These are phyloP conservation scores for Baccha elongata DNA, from an alignment of 2,888 invertebrate species.

Conservation along the genomic window DNA sequence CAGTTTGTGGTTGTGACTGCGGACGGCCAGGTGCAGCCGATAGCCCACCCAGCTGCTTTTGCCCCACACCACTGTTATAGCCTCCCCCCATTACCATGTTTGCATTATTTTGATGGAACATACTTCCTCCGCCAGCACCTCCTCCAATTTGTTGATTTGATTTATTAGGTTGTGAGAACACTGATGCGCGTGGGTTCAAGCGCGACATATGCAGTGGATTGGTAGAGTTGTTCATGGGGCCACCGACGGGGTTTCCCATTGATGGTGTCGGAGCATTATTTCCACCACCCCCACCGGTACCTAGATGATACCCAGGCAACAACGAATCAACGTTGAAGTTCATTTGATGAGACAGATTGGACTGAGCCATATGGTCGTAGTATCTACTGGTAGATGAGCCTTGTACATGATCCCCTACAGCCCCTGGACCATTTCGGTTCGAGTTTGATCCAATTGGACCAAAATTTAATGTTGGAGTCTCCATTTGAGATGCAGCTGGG, in stretches of 20 bases:
- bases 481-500: conserved; percentile 73
- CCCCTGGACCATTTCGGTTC: conserved; percentile 69
- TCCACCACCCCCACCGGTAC: conserved; percentile 63
- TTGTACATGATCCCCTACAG: conserved; percentile 75
- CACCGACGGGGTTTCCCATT: conserved; percentile 47
- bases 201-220: conserved; percentile 85
- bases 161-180: conserved; percentile 84
- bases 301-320: conserved; percentile 74
- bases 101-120: conserved; percentile 76
- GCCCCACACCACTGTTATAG: conserved; percentile 74
- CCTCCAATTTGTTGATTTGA: conserved; percentile 72
- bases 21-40: conserved; percentile 76
- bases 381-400: conserved; percentile 76
- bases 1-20: conserved; percentile 79
- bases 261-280: conserved; percentile 54
- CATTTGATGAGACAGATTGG: conserved; percentile 75
- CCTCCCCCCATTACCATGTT: conserved; percentile 68
- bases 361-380: conserved; percentile 77
- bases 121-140: conserved; percentile 73
- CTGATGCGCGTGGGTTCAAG: conserved; percentile 91
- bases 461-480: conserved; percentile 76
- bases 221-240: conserved; percentile 76
- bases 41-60: conserved; percentile 52
- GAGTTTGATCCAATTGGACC: conserved; percentile 79
- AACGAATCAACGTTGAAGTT: conserved; percentile 78